These are phyloP conservation scores for Eulemur coronatus DNA, from an alignment of 2,797 vertebrate species.

Conservation along the genomic window DNA sequence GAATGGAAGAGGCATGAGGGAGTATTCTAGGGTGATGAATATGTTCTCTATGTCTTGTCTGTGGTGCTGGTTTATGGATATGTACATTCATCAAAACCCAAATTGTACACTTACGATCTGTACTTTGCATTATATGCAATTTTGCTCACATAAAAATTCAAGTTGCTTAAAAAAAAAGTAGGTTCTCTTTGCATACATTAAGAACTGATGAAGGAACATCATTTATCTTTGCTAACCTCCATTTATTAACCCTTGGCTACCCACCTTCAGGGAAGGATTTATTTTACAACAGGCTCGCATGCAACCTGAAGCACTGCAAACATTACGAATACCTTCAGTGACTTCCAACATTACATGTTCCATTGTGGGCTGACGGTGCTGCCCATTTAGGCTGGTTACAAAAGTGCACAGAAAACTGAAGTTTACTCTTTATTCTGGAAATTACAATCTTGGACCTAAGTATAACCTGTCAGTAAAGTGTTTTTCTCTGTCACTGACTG, in stretches of 20 bases:
- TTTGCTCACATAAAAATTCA: slow-evolving; percentile 33
- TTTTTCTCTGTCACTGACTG: neutral
- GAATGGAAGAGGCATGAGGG: neutral
- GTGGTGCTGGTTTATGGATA: neutral
- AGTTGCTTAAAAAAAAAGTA: neutral
- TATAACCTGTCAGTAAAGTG: neutral
- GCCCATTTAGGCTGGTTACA: neutral
- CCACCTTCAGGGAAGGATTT: neutral
- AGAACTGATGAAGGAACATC: neutral
- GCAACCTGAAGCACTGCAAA: neutral
- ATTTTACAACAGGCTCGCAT: neutral
- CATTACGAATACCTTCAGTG: neutral
- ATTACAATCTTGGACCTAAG: neutral
- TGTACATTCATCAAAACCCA: slow-evolving; percentile 33
- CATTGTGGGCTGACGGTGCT: no score
- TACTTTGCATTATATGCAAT: neutral
- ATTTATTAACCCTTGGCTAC: neutral
- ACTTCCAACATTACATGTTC: neutral
- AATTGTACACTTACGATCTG: neutral
- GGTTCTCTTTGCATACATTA: neutral
- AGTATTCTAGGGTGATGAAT: neutral
- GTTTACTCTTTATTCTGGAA: neutral
- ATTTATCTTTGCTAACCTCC: neutral
- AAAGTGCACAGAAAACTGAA: neutral
- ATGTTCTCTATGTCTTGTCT: neutral